Evolutionary conservation across 2,888 invertebrate genomes (phyloP), one percentile per base, ranked within the genome.

Genomic region (Pycnomerus fuliginosus): DNA sequence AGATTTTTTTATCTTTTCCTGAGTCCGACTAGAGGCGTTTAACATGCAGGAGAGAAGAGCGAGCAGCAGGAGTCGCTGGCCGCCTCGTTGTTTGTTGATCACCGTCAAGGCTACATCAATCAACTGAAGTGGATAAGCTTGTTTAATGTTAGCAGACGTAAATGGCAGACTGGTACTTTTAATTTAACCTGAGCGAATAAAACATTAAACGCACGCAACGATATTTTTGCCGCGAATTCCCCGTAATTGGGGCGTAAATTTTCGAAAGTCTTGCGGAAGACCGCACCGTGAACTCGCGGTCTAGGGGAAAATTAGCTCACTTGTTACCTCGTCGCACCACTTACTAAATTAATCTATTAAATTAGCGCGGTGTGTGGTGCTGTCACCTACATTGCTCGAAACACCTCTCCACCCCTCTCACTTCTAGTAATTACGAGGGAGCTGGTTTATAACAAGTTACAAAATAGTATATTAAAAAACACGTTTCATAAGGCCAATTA

Each of bases 261-360:
- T 34, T 47, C n/a, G 37, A 32, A 44, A 47, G 39, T 50, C 48
- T 45, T 49, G 43, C 39, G 44, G 47, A 50, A 47, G 39, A 33
- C 59, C 59, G 42, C 55, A 52, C 49, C 16, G 42, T 14, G 12
- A 8, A 14, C 20, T 38, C 56, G 59, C 57, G 60, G 61, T 60
- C 55, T 46, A 52, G 52, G 44, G 60, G 64, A 65, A 69, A 70
- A 71, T 71, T 71, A 71, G 68, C 68, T 66, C 59, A 59, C 65
- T 69, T 65, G 71, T 69, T 69, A 69, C 68, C 69, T 69, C 67
- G 65, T 65, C 68, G 66, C 65, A 65, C 65, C 68, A 67, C 68
- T 69, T 69, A 69, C 67, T 69, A 67, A 70, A 69, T 70, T 69
- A 71, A 70, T 70, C 67, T 70, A 71, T 70, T 70, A 71, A 70